Percentiles rank a stretch among this genome's conserved stretches.
Evolutionary conservation across 2,888 invertebrate species (phyloP).

Genomic region (Drosophila recens): DNA sequence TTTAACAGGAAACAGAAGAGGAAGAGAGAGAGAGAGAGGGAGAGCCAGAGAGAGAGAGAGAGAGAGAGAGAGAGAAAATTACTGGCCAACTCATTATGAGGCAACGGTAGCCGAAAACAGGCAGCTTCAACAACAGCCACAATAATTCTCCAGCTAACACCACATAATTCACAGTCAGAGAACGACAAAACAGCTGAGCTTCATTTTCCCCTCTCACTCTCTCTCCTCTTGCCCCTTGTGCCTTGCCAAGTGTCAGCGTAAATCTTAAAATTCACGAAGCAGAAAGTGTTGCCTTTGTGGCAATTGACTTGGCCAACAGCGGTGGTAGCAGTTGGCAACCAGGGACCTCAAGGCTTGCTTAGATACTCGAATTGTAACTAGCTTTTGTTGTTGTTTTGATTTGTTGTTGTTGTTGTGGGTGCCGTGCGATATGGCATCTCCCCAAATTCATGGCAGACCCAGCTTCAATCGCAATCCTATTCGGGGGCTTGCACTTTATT

Average conservation of each 20-base stretch:
- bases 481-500: slow-evolving; percentile 70
- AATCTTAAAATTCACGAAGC: slow-evolving; percentile 77
- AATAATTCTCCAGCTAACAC: slow-evolving; percentile 55
- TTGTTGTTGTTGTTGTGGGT: slow-evolving; percentile 58
- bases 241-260: slow-evolving; percentile 74
- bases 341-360: slow-evolving; percentile 10
- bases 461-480: slow-evolving; percentile 16
- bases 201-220: slow-evolving; percentile 7
- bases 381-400: slow-evolving; percentile 44
- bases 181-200: slow-evolving; percentile 68
- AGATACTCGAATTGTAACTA: slow-evolving; percentile 25
- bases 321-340: slow-evolving; percentile 30
- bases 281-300: slow-evolving; percentile 73
- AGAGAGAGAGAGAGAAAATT: background rate
- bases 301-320: slow-evolving; percentile 66
- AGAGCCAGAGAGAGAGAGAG: background rate
- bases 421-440: slow-evolving; percentile 24
- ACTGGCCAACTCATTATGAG: slow-evolving; percentile 32
- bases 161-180: slow-evolving; percentile 65
- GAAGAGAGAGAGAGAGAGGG: too few relatives aligned
- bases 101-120: slow-evolving; percentile 43
- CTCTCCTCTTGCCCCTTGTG: background rate
- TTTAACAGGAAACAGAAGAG: background rate
- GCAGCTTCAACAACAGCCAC: slow-evolving; percentile 18
- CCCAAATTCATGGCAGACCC: background rate